A percentile compares a stretch with the other conserved stretches of the same genome.
Conservation (phyloP, 2,888 invertebrate species). For the Tipula lateralis region DNA sequence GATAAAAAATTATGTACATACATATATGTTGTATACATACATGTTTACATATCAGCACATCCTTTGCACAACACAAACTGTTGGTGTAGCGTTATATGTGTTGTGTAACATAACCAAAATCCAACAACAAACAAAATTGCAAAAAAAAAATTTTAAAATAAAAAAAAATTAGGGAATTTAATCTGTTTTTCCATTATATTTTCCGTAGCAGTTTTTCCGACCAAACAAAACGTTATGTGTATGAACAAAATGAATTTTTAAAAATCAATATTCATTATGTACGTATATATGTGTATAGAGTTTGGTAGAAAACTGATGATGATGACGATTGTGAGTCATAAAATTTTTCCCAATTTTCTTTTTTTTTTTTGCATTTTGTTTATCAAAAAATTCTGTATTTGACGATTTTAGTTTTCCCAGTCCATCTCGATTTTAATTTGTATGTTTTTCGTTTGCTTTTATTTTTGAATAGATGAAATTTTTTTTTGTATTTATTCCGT, state of each 20-base stretch:
- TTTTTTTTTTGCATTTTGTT: background rate
- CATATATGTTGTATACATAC: too few relatives aligned
- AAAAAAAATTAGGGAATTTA: background rate
- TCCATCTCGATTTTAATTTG: background rate
- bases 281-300: too few relatives aligned
- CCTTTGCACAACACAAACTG: background rate
- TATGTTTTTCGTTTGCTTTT: background rate
- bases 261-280: background rate
- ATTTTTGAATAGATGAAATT: background rate
- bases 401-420: background rate
- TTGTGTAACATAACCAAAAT: background rate
- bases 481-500: background rate
- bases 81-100: background rate
- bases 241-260: background rate
- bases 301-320: background rate
- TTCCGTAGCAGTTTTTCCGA: conserved; percentile 1
- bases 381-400: background rate
- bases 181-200: conserved; percentile 7
- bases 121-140: background rate
- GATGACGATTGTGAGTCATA: background rate
- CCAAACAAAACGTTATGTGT: background rate
- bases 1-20: background rate
- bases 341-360: background rate
- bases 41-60: background rate
- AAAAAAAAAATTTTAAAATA: too few relatives aligned